Percentiles rank a stretch among this genome's conserved stretches.
phyloP scores from a whole-genome alignment of 2,888 invertebrate species.

The Cryptophagus acutangulus region DNA sequence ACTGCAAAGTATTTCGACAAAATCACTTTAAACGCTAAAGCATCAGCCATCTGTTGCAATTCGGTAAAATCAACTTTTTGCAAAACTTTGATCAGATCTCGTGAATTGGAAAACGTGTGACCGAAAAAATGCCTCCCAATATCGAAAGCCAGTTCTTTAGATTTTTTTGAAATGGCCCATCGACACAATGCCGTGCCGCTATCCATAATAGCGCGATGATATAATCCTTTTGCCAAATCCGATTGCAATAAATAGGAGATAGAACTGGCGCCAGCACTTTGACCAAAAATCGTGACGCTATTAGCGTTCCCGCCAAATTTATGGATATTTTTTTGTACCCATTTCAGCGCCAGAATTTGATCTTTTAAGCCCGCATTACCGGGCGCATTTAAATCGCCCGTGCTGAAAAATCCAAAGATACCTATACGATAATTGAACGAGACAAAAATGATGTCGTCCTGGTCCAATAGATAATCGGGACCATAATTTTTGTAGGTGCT shows the following conservation, averaged over 20 bases:
- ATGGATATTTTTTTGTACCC: constrained; percentile 31
- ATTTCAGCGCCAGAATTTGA: constrained; percentile 33
- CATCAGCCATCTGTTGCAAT: neutral
- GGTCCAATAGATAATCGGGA: constrained; percentile 36
- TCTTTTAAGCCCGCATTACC: constrained; percentile 37
- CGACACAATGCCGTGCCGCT: constrained; percentile 33
- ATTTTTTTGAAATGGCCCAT: constrained; percentile 31
- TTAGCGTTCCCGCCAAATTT: constrained; percentile 31
- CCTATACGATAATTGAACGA: constrained; percentile 37
- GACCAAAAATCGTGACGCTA: constrained; percentile 32
- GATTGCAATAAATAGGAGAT: constrained; percentile 32
- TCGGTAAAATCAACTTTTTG: constrained; percentile 9
- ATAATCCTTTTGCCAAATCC: constrained; percentile 28
- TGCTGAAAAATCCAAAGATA: constrained; percentile 35
- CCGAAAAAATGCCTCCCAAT: too few species aligned
- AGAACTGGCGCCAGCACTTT: constrained; percentile 33
- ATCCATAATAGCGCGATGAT: constrained; percentile 31
- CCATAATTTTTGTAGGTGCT: constrained; percentile 29
- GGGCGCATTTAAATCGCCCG: constrained; percentile 29
- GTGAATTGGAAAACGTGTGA: too few species aligned
- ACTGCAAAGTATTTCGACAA: neutral
- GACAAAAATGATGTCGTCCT: constrained; percentile 33
- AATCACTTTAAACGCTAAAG: neutral
- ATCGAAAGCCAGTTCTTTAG: constrained; percentile 25
- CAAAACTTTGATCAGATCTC: constrained; percentile 25